Evolutionary conservation across 2,797 vertebrate genomes (phyloP).

Genomic region (Monodelphis domestica): DNA sequence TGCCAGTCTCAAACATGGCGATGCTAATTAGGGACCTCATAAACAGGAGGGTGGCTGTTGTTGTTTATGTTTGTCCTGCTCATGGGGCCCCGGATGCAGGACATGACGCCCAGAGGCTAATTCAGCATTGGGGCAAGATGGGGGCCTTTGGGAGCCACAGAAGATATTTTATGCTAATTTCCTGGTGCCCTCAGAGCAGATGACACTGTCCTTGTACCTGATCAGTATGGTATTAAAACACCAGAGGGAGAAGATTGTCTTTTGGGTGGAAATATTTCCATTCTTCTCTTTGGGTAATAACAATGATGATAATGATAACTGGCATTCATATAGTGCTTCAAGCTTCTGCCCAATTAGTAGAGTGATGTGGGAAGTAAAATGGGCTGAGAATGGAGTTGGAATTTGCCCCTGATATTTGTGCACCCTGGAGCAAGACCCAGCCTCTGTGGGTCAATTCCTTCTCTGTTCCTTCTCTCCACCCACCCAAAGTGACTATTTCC

Average conservation of each 20-base stretch:
- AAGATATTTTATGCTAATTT: background rate
- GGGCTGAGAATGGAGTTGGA: background rate
- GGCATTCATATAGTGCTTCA: too few relatives aligned
- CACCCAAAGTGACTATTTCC: background rate
- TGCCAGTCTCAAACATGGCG: slow-evolving; percentile 46
- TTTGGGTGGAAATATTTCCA: background rate
- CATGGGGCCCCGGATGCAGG: slow-evolving; percentile 38
- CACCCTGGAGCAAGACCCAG: slow-evolving; percentile 18
- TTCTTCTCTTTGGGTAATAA: slow-evolving; percentile 12
- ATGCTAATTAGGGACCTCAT: slow-evolving; percentile 37
- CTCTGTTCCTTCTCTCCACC: background rate
- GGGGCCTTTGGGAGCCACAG: background rate
- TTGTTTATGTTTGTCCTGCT: slow-evolving; percentile 48
- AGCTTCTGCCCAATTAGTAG: background rate
- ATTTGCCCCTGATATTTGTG: background rate
- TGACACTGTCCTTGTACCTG: background rate
- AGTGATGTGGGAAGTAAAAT: background rate
- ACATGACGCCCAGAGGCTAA: slow-evolving; percentile 35
- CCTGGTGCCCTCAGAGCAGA: background rate
- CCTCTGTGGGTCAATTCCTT: slow-evolving; percentile 25
- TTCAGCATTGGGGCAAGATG: slow-evolving; percentile 24
- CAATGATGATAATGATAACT: too few relatives aligned
- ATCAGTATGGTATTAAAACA: background rate
- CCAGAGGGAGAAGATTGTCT: background rate
- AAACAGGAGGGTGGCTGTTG: slow-evolving; percentile 57